Evolutionary conservation across 2,888 invertebrate species (phyloP).

Genomic region (Listrodromus nycthemerus): DNA sequence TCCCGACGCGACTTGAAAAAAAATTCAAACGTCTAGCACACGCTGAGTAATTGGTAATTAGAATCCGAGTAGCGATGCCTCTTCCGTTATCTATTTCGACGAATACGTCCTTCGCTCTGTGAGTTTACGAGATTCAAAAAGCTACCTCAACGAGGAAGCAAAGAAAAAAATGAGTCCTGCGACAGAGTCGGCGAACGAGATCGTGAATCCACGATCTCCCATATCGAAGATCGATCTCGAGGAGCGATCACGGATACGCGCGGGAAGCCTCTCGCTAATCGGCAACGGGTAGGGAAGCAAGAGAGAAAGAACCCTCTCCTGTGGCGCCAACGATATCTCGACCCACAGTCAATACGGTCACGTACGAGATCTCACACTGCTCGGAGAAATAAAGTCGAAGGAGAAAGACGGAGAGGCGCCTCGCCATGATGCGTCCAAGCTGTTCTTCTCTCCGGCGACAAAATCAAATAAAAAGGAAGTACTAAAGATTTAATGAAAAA

Average conservation of each 20-base stretch:
- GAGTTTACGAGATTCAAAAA: not conserved
- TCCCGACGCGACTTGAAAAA: constrained; percentile 54
- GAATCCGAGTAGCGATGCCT: constrained; percentile 33
- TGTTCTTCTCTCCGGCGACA: not conserved
- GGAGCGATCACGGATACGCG: constrained; percentile 51
- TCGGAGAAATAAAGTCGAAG: constrained; percentile 5
- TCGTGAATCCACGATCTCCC: constrained; percentile 44
- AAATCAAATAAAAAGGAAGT: constrained; percentile 8
- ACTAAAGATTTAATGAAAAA: not conserved
- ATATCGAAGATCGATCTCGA: constrained; percentile 45
- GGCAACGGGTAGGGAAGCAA: constrained; percentile 15
- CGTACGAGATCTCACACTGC: constrained; percentile 58
- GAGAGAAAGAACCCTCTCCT: constrained; percentile 18
- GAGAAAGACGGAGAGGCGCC: constrained; percentile 2
- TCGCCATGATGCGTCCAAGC: not conserved
- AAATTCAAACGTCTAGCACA: constrained; percentile 52
- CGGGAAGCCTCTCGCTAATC: constrained; percentile 20
- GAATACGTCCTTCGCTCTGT: not conserved
- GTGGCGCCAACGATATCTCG: constrained; percentile 64
- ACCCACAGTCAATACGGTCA: constrained; percentile 65
- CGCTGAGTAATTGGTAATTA: constrained; percentile 65
- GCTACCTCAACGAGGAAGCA: too few species aligned
- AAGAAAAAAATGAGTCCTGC: constrained; percentile 10
- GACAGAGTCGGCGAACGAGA: constrained; percentile 9
- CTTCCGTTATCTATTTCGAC: constrained; percentile 2